These are phyloP conservation scores for Aproaerema taeniolella DNA, from an alignment of 2,888 invertebrate genomes.

Conservation along the genomic window DNA sequence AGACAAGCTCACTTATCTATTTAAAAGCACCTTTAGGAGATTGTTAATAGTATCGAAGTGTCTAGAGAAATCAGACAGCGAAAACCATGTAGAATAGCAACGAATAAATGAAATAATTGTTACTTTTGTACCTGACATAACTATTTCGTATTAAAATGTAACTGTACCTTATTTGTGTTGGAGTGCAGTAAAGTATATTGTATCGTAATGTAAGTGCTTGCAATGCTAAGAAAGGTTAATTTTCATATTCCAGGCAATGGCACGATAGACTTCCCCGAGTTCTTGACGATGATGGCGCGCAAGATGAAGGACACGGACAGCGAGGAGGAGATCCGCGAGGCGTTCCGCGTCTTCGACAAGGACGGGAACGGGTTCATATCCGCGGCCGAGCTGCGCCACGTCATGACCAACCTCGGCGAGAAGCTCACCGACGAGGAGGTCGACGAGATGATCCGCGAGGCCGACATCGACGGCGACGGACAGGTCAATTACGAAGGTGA, in stretches of 20 bases:
- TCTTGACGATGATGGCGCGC: constrained; percentile 99
- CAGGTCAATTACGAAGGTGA: constrained; percentile 98
- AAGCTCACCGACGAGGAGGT: constrained; percentile 99
- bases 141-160: no score
- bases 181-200: no score
- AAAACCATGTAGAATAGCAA: no score
- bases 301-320: constrained; percentile 99
- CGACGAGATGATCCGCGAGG: constrained; percentile 99
- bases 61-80: no score
- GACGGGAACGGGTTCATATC: constrained; percentile 99
- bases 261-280: constrained; percentile 99
- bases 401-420: constrained; percentile 99
- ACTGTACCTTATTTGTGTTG: no score
- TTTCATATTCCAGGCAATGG: constrained; percentile 97
- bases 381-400: constrained; percentile 98
- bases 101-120: no score
- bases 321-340: constrained; percentile 99
- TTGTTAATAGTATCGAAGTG: no score
- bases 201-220: no score
- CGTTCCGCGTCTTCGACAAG: constrained; percentile 99
- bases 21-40: no score
- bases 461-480: constrained; percentile 99
- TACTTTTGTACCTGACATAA: no score
- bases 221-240: no score
- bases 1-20: no score